Conservation (phyloP, 2,888 invertebrate species). For the Eledone cirrhosa region DNA sequence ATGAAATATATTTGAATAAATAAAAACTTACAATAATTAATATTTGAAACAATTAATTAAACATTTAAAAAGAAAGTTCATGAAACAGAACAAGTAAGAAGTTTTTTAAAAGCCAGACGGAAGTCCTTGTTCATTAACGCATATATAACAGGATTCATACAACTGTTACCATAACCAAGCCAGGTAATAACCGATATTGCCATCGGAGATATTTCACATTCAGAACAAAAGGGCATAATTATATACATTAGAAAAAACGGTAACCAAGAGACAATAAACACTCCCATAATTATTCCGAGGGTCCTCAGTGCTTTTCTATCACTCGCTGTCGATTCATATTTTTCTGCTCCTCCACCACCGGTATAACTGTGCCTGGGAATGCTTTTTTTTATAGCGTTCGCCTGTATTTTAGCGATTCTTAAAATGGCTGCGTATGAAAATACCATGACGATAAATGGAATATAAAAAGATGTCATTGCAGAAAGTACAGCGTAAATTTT, state of each 20-base stretch:
- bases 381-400: conserved; percentile 45
- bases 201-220: conserved; percentile 11
- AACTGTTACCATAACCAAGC: conserved; percentile 52
- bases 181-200: conserved; percentile 27
- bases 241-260: conserved; percentile 29
- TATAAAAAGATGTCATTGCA: conserved; percentile 59
- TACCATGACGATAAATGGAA: conserved; percentile 61
- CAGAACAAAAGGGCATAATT: conserved; percentile 14
- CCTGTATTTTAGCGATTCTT: conserved; percentile 58
- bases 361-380: not conserved
- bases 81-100: conserved; percentile 9
- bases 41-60: no score
- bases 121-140: conserved; percentile 40
- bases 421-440: conserved; percentile 59
- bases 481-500: conserved; percentile 61
- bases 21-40: no score
- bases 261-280: conserved; percentile 26
- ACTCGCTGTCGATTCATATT: not conserved
- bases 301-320: conserved; percentile 27
- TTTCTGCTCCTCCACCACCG: not conserved
- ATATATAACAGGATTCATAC: conserved; percentile 53
- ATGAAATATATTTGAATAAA: no score
- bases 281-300: conserved; percentile 26
- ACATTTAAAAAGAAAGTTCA: not conserved
- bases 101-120: conserved; percentile 21